A percentile compares a stretch with the other conserved stretches of the same genome.
Conservation (phyloP, 1,140 invertebrate species). For the Drosophila ogumai region DNA sequence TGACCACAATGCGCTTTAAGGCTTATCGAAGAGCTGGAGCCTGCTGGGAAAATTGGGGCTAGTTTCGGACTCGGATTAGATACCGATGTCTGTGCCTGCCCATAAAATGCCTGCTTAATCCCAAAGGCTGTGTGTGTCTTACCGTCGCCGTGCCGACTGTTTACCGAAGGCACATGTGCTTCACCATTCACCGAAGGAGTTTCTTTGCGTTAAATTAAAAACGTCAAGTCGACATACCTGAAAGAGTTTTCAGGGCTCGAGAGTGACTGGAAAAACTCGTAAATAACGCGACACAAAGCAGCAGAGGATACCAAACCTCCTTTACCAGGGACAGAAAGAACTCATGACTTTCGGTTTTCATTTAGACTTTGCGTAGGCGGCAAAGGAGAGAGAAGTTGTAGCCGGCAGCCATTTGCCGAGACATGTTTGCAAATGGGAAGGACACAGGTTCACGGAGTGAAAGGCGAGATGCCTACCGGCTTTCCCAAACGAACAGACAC, state of each 20-base stretch:
- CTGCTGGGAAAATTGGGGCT: slow-evolving; percentile 6
- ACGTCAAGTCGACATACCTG: slow-evolving; percentile 1
- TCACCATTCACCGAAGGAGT: neutral
- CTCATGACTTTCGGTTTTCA: slow-evolving; percentile 43
- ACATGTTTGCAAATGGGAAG: slow-evolving; percentile 42
- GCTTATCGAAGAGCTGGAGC: slow-evolving; percentile 11
- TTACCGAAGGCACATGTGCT: neutral
- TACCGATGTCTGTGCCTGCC: slow-evolving; percentile 1
- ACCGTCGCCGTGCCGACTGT: neutral
- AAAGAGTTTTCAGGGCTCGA: slow-evolving; percentile 4
- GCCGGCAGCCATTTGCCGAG: slow-evolving; percentile 56
- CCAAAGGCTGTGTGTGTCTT: neutral
- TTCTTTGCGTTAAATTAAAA: slow-evolving; percentile 12
- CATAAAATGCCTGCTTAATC: slow-evolving; percentile 12
- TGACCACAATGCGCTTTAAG: slow-evolving; percentile 15
- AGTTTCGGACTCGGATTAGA: slow-evolving; percentile 10
- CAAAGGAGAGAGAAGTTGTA: slow-evolving; percentile 28
- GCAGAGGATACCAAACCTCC: neutral
- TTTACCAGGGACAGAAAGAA: no score
- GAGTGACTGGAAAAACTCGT: slow-evolving; percentile 5
- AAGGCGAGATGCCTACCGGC: neutral
- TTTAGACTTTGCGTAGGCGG: slow-evolving; percentile 49
- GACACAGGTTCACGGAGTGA: neutral
- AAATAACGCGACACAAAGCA: slow-evolving; percentile 8
- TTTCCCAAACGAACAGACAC: slow-evolving; percentile 27